Percentiles rank a stretch among this genome's conserved stretches.
These are phyloP conservation scores for Epinotia demarniana DNA, from an alignment of 2,888 invertebrate species.

Conservation along the genomic window DNA sequence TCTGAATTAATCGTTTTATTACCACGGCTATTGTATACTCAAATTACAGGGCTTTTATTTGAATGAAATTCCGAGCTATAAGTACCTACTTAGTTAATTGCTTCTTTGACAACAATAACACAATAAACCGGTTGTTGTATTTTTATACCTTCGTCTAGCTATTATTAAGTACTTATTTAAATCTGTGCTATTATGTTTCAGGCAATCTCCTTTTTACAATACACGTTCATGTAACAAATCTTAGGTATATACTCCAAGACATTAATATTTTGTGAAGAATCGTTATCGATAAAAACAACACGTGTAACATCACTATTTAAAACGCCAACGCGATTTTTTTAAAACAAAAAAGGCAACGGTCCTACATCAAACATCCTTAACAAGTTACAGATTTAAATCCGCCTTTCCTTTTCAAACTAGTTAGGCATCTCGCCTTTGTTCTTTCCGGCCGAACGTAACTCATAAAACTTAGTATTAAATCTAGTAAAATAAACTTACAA, in stretches of 20 bases:
- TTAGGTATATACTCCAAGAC: too few relatives aligned
- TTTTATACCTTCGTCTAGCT: background rate
- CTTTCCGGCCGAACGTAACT: conserved; percentile 17
- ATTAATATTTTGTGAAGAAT: background rate
- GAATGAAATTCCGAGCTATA: conserved; percentile 10
- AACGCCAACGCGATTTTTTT: conserved; percentile 63
- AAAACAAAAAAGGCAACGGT: conserved; percentile 60
- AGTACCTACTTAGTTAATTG: background rate
- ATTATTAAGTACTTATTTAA: too few relatives aligned
- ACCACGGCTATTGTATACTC: conserved; percentile 35
- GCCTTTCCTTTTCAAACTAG: conserved; percentile 69
- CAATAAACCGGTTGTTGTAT: background rate
- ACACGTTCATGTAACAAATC: too few relatives aligned
- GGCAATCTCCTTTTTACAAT: too few relatives aligned
- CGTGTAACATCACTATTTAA: conserved; percentile 53
- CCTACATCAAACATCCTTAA: conserved; percentile 60
- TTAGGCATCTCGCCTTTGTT: conserved; percentile 53
- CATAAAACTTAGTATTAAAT: conserved; percentile 16
- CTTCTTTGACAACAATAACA: conserved; percentile 19
- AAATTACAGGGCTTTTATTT: conserved; percentile 38
- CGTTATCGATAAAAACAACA: conserved; percentile 42
- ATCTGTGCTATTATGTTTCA: too few relatives aligned
- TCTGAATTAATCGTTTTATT: conserved; percentile 33
- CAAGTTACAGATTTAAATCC: conserved; percentile 58
- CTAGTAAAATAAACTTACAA: conserved; percentile 19